Base-by-base conservation (phyloP, 2,888 invertebrate species). In the Volucella zonaria region DNA sequence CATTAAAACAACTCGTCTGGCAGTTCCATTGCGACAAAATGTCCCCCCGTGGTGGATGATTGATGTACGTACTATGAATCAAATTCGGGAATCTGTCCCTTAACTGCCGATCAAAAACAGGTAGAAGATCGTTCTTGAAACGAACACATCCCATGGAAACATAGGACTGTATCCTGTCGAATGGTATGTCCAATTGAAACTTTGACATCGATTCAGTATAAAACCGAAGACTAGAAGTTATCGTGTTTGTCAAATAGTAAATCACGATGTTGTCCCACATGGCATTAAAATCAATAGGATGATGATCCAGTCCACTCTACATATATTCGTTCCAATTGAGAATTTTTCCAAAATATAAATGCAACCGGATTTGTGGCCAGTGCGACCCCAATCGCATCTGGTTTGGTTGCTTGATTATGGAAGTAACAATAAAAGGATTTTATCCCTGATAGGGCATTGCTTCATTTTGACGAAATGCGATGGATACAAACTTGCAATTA, bases 321-420 rank as follows among this genome's bases (percentile, higher is more conserved):
- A 93, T 0, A 90, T 89, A 89, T 95, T 93, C 0, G 96, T 96
- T 95, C 96, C 95, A 0, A 94, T 94, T 12, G 95, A 94, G 92
- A 97, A 97, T 90, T 97, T 97, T 89, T 97, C 97, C 23, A 97
- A 90, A 88, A n/a, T n/a, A n/a, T 97, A 97, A 0, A 95, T 95
- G 95, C 58, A 97, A 92, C 38, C 96, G 97, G 97, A 0, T 96
- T 95, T 87, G 96, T 95, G 15, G 93, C 92, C 43, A 97, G 90
- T 0, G 93, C 95, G 1, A 94, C 92, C 18, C 96, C 96, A 81
- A 96, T 91, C 0, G 97, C 96, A 89, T 97, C 97, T 14, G 97
- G 97, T 90, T 96, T 97, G 0, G 96, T 96, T 0, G 95, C 94
- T 90, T 97, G 97, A 1, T 96, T 87, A 89, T 96, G 96, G 87